A percentile compares a stretch with the other conserved stretches of the same genome.
phyloP scores from a whole-genome alignment of 2,888 invertebrate species.

The Pachymerium ferrugineum region DNA sequence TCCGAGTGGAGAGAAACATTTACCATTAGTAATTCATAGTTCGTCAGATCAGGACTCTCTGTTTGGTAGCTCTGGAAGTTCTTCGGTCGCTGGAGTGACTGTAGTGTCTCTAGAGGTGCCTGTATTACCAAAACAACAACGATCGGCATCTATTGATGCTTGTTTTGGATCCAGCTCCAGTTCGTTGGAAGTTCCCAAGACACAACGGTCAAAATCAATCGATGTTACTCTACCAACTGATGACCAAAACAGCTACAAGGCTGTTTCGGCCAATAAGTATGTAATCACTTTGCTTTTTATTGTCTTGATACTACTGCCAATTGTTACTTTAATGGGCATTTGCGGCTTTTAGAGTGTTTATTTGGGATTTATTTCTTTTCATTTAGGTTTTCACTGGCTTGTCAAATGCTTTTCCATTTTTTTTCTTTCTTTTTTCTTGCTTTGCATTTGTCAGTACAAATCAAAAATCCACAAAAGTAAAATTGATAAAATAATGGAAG shows the following conservation, averaged over 20 bases:
- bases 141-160: slow-evolving; percentile 82
- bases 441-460: too few relatives aligned
- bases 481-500: too few relatives aligned
- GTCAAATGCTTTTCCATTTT: too few relatives aligned
- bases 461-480: too few relatives aligned
- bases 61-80: slow-evolving; percentile 42
- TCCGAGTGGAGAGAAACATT: slow-evolving; percentile 39
- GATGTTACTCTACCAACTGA: slow-evolving; percentile 82
- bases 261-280: slow-evolving; percentile 50
- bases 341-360: background rate
- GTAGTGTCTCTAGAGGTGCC: slow-evolving; percentile 75
- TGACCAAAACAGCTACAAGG: slow-evolving; percentile 77
- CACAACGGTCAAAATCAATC: slow-evolving; percentile 70
- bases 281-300: background rate
- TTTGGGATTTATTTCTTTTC: too few relatives aligned
- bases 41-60: slow-evolving; percentile 36
- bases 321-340: background rate
- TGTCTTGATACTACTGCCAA: background rate
- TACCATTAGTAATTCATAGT: slow-evolving; percentile 31
- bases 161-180: slow-evolving; percentile 67
- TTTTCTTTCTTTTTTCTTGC: too few relatives aligned
- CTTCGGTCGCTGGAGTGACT: slow-evolving; percentile 51
- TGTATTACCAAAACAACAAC: slow-evolving; percentile 67
- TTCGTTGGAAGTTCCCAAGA: slow-evolving; percentile 51
- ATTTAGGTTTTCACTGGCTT: too few relatives aligned